Evolutionary conservation across 2,888 invertebrate species (phyloP).

Genomic region (Prenolepis imparis): DNA sequence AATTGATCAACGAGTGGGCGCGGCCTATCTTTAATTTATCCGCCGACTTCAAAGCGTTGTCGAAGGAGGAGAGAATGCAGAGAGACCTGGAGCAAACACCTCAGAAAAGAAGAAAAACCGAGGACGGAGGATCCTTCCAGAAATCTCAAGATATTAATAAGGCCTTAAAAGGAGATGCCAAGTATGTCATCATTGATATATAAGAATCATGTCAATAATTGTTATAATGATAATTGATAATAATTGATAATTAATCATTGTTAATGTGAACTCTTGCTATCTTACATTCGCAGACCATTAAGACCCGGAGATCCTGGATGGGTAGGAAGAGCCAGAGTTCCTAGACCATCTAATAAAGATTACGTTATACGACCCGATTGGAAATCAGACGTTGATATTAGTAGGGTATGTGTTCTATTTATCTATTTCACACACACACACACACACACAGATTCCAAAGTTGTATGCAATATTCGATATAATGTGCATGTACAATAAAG

Average conservation of each 20-base stretch:
- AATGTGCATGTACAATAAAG: too few relatives aligned
- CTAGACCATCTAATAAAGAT: conserved; percentile 97
- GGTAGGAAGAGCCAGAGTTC: conserved; percentile 97
- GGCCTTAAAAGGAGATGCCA: conserved; percentile 89
- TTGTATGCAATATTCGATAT: background rate
- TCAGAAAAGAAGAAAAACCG: conserved; percentile 86
- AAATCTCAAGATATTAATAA: conserved; percentile 89
- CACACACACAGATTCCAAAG: background rate
- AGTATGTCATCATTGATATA: conserved; percentile 83
- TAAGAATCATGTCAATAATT: background rate
- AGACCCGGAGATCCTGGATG: conserved; percentile 98
- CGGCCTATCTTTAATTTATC: conserved; percentile 98
- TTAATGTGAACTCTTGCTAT: background rate
- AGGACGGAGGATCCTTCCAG: conserved; percentile 86
- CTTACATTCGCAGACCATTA: conserved; percentile 87
- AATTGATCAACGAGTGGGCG: conserved; percentile 99
- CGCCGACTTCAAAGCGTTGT: conserved; percentile 96
- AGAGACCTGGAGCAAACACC: conserved; percentile 96
- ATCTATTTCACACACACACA: too few relatives aligned
- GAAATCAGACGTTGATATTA: conserved; percentile 95
- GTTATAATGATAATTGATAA: background rate
- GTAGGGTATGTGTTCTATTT: conserved; percentile 85
- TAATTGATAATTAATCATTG: conserved; percentile 7
- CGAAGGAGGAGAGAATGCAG: conserved; percentile 97
- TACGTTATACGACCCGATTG: conserved; percentile 98